Percentiles rank a stretch among this genome's conserved stretches.
Evolutionary conservation across 2,888 invertebrate genomes (phyloP).

Genomic region (Leucophenga maculata): DNA sequence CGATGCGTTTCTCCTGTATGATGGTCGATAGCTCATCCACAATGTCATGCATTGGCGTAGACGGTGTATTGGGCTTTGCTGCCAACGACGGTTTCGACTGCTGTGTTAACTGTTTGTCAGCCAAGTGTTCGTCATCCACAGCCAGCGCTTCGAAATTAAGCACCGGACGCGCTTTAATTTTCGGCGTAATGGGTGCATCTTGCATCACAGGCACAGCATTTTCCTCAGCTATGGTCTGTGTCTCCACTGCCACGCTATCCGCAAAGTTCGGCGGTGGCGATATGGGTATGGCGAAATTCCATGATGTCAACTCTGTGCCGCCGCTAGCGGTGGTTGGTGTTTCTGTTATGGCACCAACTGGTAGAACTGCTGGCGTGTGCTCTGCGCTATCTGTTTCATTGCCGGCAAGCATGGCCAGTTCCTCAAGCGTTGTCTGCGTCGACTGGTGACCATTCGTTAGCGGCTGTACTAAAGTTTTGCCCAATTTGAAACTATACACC

Average conservation of each 20-base stretch:
- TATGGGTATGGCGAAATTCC: slow-evolving; percentile 69
- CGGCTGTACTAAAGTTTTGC: slow-evolving; percentile 59
- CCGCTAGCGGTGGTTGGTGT: slow-evolving; percentile 46
- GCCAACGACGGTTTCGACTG: slow-evolving; percentile 16
- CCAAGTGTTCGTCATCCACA: slow-evolving; percentile 26
- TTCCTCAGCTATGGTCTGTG: slow-evolving; percentile 1
- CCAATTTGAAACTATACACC: slow-evolving; percentile 70
- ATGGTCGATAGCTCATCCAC: slow-evolving; percentile 63
- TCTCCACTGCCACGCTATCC: slow-evolving; percentile 46
- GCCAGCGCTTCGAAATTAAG: slow-evolving; percentile 44
- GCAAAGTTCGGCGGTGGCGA: slow-evolving; percentile 70
- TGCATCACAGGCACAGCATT: background rate
- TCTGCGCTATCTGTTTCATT: slow-evolving; percentile 17
- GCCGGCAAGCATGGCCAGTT: slow-evolving; percentile 38
- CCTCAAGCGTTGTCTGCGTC: slow-evolving; percentile 40
- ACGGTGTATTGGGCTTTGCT: slow-evolving; percentile 14
- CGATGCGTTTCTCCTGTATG: slow-evolving; percentile 62
- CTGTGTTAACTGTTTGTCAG: background rate
- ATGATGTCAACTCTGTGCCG: slow-evolving; percentile 56
- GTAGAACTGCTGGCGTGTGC: slow-evolving; percentile 29
- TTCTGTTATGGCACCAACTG: background rate
- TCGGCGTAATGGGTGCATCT: slow-evolving; percentile 50
- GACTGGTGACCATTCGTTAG: slow-evolving; percentile 37
- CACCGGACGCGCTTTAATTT: slow-evolving; percentile 47
- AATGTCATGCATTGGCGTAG: slow-evolving; percentile 63